Conservation (phyloP, 2,113 vertebrate genomes). For the Semicossyphus pulcher region DNA sequence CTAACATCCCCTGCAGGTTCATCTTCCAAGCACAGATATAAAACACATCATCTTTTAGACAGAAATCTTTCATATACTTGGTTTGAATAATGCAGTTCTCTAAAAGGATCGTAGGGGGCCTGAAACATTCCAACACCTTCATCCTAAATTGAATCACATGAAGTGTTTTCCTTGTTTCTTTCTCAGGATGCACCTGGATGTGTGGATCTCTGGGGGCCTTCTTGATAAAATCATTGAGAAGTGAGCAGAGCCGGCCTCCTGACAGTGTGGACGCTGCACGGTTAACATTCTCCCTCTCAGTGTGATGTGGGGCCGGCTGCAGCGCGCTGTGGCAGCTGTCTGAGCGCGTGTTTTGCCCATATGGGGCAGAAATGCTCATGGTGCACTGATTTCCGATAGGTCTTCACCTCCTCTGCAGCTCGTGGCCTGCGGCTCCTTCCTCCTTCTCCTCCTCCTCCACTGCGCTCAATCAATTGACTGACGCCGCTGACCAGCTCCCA, state of each 20-base stretch:
- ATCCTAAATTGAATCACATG: too few relatives aligned
- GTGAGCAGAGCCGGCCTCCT: slow-evolving; percentile 11
- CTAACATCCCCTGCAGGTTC: too few relatives aligned
- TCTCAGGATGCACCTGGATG: not conserved
- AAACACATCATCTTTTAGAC: too few relatives aligned
- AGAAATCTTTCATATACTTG: too few relatives aligned
- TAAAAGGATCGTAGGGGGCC: too few relatives aligned
- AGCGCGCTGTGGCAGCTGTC: slow-evolving; percentile 65
- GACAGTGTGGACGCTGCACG: slow-evolving; percentile 16
- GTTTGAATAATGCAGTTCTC: too few relatives aligned
- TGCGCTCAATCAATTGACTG: slow-evolving; percentile 76
- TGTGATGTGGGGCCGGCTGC: slow-evolving; percentile 27
- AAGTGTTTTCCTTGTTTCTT: too few relatives aligned
- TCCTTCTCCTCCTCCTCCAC: slow-evolving; percentile 69
- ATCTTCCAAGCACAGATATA: too few relatives aligned
- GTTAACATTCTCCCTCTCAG: slow-evolving; percentile 27
- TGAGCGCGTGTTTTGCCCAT: slow-evolving; percentile 58
- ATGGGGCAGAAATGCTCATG: slow-evolving; percentile 65
- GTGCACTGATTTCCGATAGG: slow-evolving; percentile 84
- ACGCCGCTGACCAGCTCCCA: slow-evolving; percentile 74
- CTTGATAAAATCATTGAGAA: slow-evolving; percentile 23
- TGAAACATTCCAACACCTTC: too few relatives aligned
- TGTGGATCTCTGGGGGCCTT: not conserved
- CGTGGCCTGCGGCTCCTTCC: slow-evolving; percentile 80
- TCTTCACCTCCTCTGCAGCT: slow-evolving; percentile 75